Evolutionary conservation across 2,888 invertebrate species (phyloP).

Genomic region (Oscheius sp.): DNA sequence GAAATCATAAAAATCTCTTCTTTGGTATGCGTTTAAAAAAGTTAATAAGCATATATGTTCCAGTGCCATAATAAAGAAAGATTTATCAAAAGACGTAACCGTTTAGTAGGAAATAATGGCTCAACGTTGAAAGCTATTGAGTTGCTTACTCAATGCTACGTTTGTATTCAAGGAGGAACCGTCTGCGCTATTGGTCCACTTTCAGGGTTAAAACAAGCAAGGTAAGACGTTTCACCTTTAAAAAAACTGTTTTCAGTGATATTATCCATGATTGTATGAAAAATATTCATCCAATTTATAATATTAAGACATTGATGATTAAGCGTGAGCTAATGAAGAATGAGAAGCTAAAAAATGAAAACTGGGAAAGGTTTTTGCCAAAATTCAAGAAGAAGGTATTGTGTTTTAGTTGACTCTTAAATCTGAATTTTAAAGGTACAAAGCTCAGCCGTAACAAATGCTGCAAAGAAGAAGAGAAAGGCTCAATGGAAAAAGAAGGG

Average conservation of each 20-base stretch:
- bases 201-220: conserved; percentile 78
- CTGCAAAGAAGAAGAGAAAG: conserved; percentile 68
- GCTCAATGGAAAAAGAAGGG: conserved; percentile 85
- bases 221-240: conserved; percentile 28
- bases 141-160: conserved; percentile 91
- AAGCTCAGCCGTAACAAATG: conserved; percentile 57
- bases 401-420: neutral
- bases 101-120: conserved; percentile 96
- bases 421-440: conserved; percentile 51
- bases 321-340: conserved; percentile 93
- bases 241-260: conserved; percentile 71
- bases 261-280: conserved; percentile 97
- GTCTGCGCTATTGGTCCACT: conserved; percentile 96
- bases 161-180: conserved; percentile 87
- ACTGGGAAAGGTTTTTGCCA: conserved; percentile 95
- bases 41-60: conserved; percentile 1
- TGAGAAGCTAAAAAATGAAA: conserved; percentile 87
- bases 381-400: conserved; percentile 88
- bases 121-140: conserved; percentile 95
- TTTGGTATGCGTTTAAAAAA: conserved; percentile 76
- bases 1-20: conserved; percentile 96
- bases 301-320: conserved; percentile 92
- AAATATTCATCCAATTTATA: conserved; percentile 97
- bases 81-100: conserved; percentile 90
- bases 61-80: conserved; percentile 77